Base-by-base conservation (phyloP, 2,797 vertebrate species). In the Gymnoscopelus braueri region DNA sequence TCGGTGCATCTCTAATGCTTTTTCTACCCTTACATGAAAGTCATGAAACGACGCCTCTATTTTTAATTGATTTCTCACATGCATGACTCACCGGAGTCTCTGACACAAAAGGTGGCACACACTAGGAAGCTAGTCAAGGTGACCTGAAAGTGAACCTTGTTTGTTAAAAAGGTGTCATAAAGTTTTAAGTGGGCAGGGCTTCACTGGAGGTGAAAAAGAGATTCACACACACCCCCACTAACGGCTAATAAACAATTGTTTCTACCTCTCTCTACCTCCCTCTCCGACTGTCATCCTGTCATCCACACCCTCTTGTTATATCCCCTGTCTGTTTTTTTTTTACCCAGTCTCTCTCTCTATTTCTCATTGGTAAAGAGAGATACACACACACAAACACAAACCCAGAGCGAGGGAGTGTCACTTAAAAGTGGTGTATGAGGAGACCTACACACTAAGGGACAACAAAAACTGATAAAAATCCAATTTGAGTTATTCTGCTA, bases 131-230 rank as follows among this genome's bases (percentile, higher is more conserved):
- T 48, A 5, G 62, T 59, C 71, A 80, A 72, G 73, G 63, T 83
- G 63, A 75, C 72, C 77, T 23, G 9, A 13, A 5, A 53, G 64
- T 60, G 35, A 39, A 39, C 48, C 58, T 15, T 2, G 23, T 70
- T 62, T 61, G 59, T 39, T 5, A 32, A 83, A 26, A 66, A 44
- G 32, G 69, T 71, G 60, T 61, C 72, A 55, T 69, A 60, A 77
- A 79, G 47, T 19, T 83, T 32, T 61, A 48, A 71, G 56, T 35
- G 26, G 63, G 60, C 67, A 35, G 44, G 51, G 0, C 24, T 63
- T 61, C 26, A 7, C 57, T 19, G 15, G 32, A 64, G 62, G 68
- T 19, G 3, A 53, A 35, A 63, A 72, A 7, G 4, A 39, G 7
- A 4, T 39, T 32, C 32, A 5, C 51, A 59, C 63, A 76, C 57